Conservation (phyloP, 1,140 invertebrate genomes). For the Drosophila bipectinata region DNA sequence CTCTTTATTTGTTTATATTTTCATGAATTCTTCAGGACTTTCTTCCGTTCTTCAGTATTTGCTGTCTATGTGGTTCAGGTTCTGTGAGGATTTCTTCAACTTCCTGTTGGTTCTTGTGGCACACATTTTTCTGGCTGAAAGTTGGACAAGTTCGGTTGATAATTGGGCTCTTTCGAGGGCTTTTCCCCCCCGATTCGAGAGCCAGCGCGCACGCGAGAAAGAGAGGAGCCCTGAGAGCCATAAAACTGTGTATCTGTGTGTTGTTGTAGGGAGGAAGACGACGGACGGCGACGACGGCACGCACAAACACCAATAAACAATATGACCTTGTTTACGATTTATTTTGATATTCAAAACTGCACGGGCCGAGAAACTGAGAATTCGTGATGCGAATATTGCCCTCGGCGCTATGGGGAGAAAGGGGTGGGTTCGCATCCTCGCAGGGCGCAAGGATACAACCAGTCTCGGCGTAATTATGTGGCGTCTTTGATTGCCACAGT, state of each 20-base stretch:
- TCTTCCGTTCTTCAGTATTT: slow-evolving; percentile 31
- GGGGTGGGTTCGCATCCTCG: slow-evolving; percentile 34
- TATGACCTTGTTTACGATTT: slow-evolving; percentile 82
- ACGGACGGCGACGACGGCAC: neutral
- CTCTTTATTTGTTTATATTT: slow-evolving; percentile 26
- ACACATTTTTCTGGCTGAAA: slow-evolving; percentile 77
- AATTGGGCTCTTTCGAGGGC: slow-evolving; percentile 21
- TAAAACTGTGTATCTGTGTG: slow-evolving; percentile 27
- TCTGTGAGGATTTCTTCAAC: slow-evolving; percentile 77
- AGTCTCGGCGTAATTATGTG: slow-evolving; percentile 65
- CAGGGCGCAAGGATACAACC: slow-evolving; percentile 10
- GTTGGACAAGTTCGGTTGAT: slow-evolving; percentile 40
- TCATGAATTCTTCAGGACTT: neutral
- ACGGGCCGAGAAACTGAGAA: slow-evolving; percentile 47
- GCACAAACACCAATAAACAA: slow-evolving; percentile 56
- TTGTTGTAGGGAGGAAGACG: slow-evolving; percentile 12
- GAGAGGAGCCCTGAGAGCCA: slow-evolving; percentile 21
- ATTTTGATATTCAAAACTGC: slow-evolving; percentile 82
- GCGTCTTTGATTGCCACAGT: slow-evolving; percentile 62
- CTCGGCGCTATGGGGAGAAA: slow-evolving; percentile 28
- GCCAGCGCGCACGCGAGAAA: slow-evolving; percentile 37
- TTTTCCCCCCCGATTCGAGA: slow-evolving; percentile 20
- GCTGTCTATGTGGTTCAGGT: slow-evolving; percentile 74
- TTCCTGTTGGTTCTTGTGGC: slow-evolving; percentile 73
- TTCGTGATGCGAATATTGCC: slow-evolving; percentile 52